Base-by-base conservation (phyloP, 2,113 vertebrate genomes). In the Panthera tigris region DNA sequence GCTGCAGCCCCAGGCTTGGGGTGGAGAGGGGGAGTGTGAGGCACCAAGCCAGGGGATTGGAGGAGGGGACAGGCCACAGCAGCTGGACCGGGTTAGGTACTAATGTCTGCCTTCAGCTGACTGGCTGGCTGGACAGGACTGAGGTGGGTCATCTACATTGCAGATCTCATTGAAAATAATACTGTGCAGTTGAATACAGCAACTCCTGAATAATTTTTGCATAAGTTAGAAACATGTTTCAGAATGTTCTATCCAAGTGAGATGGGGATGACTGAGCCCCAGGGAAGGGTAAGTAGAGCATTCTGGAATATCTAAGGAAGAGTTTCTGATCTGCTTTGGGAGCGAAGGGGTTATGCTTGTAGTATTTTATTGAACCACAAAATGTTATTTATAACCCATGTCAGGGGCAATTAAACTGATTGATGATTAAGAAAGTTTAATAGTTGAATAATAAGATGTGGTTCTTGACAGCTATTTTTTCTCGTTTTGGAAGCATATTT, bases 361-460 rank as follows among this genome's bases (percentile, higher is more conserved):
- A 33, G 36, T 89, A 0, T 96, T 97, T 94, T 94, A 71, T 94
- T 96, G 97, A 97, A 94, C 91, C 91, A 82, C 94, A 95, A 92
- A 97, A 69, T 79, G 95, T 97, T 98, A 96, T 98, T 98, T 98
- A 92, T 97, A 98, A 88, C 94, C 91, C 66, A 3, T 96, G 97
- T 98, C 97, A 97, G 95, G 92, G 95, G 97, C 95, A 98, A 95
- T 98, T 98, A 98, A 97, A 97, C 93, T 98, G 97, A 98, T 96
- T 96, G 97, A 97, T 97, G 98, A 97, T 98, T 97, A 95, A 89
- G 97, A 97, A 96, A 97, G 95, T 97, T 97, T 98, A 98, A 98
- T 98, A 98, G 97, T 98, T 98, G 97, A 97, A 94, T 98, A 98
- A 98, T 97, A 98, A 98, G 98, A 97, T 93, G 96, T 33, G 4